Evolutionary conservation across 2,888 invertebrate species (phyloP), one percentile per base, ranked within the genome.

Genomic region (Busseola fusca): DNA sequence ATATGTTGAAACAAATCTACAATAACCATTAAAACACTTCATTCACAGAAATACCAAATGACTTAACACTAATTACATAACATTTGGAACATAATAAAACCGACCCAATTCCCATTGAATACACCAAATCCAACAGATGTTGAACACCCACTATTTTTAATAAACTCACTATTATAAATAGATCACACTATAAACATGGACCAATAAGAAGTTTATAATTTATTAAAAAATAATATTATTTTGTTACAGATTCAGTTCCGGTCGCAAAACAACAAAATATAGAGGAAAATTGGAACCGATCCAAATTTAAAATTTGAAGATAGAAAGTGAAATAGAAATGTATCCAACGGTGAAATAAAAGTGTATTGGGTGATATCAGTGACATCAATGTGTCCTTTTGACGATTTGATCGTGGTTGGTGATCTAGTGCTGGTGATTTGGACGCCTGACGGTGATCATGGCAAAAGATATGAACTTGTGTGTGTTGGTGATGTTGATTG

Each of bases 201-300:
- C 74, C 59, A 77, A 78, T 71, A 79, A 79, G 71, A 82, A 86
- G 85, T 87, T 84, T 90, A 88, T 87, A 89, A 65, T 83, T 86
- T 84, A 87, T 86, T 80, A 84, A 84, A 77, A 87, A 87, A 86
- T 74, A 86, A 86, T 86, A 85, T 88, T 89, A 86, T 89, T 85
- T 90, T 84, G 86, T 93, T 93, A 74, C 93, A 93, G 93, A 87
- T 90, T 75, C 72, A 81, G 86, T 88, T 87, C 89, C 91, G 88
- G 87, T 78, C 79, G 37, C 57, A 25, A 68, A 71, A 71, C 79
- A 82, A 86, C 85, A 86, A 84, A 84, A 85, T 71, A 66, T 71
- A 72, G 86, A 84, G 30, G 65, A 72, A 83, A 73, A 75, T 90
- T 92, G 92, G 92, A 90, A 54, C 60, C 40, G 34, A 45, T 90